Evolutionary conservation across 2,113 vertebrate species (phyloP).

Genomic region (Syrrhaptes paradoxus): DNA sequence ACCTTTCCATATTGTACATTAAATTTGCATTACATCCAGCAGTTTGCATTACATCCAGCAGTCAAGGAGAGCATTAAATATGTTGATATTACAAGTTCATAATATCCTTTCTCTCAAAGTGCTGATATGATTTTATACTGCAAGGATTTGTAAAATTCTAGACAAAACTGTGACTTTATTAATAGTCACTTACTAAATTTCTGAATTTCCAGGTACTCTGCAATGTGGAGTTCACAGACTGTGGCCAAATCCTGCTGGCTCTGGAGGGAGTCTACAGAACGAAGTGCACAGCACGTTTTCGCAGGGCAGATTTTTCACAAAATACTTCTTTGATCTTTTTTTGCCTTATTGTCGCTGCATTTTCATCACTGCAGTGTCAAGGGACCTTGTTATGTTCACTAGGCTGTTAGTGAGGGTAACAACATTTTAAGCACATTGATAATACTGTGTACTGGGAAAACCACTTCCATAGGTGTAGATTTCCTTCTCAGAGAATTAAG

Average conservation of each 20-base stretch:
- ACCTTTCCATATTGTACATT: slow-evolving; percentile 43
- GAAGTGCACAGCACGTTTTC: not conserved
- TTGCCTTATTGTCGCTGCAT: not conserved
- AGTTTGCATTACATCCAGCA: slow-evolving; percentile 47
- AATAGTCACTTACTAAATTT: not conserved
- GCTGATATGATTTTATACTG: slow-evolving; percentile 2
- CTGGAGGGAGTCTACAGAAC: not conserved
- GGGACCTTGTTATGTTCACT: not conserved
- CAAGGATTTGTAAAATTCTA: not conserved
- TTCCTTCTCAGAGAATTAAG: not conserved
- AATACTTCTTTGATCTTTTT: not conserved
- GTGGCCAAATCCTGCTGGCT: not conserved
- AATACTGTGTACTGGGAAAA: not conserved
- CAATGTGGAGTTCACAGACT: not conserved
- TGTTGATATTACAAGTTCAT: slow-evolving; percentile 24
- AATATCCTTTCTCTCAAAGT: not conserved
- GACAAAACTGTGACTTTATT: not conserved
- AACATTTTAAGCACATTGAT: not conserved
- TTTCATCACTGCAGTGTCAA: not conserved
- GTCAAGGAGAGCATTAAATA: slow-evolving; percentile 45
- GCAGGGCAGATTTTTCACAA: not conserved
- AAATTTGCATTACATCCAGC: slow-evolving; percentile 48
- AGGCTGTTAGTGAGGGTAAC: not conserved
- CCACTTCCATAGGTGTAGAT: not conserved
- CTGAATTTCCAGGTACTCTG: not conserved